Evolutionary conservation across 2,797 vertebrate genomes (phyloP), one percentile per base, ranked within the genome.

Genomic region (Amniataba percoides): DNA sequence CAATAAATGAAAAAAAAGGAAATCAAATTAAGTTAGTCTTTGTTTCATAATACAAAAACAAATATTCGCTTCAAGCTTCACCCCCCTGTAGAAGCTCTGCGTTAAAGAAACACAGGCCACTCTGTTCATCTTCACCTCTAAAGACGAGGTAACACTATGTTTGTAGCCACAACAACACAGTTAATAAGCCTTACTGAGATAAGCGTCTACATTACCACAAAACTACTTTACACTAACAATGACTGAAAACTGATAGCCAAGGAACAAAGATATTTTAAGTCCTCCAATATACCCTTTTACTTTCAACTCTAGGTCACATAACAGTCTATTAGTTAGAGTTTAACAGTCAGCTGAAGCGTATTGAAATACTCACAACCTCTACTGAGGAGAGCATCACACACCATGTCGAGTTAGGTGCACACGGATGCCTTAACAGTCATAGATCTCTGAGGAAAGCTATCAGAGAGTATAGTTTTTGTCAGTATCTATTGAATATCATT

Each of bases 301-400:
- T 59, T 82, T 82, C 49, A 76, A 78, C 56, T 66, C 74, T 56
- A 61, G 84, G 71, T 82, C 84, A 89, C 56, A 69, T 95, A 95
- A 95, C 94, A 95, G 95, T 96, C 94, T 93, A 82, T 84, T 73
- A 83, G 82, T 78, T 81, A 83, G 73, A 82, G 89, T 87, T 86
- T 93, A 95, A 96, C 94, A 96, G 95, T 95, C 95, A 87, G 84
- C 78, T 87, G 77, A 88, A 88, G 83, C 88, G 88, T 88, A 89
- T 78, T 82, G 70, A 85, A 82, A 83, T 78, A 77, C 78, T 84
- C 79, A 87, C 66, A 87, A 69, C 72, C 90, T 92, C 79, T n/a
- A 64, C 78, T 49, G 81, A 88, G 60, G 87, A 86, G 77, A 72
- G 75, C 74, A 64, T 87, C 82, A 79, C 68, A 84, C 77, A 78